A percentile compares a stretch with the other conserved stretches of the same genome.
phyloP scores from a whole-genome alignment of 2,113 vertebrate species.

The Stigmatopora nigra region DNA sequence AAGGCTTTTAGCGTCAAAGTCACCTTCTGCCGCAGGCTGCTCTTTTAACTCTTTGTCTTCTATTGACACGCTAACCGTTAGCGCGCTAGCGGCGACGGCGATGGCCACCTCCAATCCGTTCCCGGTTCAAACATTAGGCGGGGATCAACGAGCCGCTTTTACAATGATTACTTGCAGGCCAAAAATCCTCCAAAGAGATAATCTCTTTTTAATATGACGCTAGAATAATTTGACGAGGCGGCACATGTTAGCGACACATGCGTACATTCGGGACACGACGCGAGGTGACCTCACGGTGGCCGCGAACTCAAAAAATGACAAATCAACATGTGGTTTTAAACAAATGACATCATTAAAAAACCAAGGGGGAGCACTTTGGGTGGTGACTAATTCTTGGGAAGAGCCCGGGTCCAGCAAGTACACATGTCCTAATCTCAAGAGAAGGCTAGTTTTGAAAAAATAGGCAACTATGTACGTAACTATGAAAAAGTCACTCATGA shows the following conservation, averaged over 20 bases:
- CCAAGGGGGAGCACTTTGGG: neutral
- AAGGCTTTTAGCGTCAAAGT: constrained; percentile 22
- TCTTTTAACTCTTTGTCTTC: no score
- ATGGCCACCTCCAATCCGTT: neutral
- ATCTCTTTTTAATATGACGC: constrained; percentile 56
- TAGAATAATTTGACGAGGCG: constrained; percentile 15
- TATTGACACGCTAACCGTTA: no score
- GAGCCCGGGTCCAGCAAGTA: neutral
- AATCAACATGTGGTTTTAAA: neutral
- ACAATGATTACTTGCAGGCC: constrained; percentile 51
- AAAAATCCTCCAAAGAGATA: constrained; percentile 52
- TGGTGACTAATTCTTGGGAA: neutral
- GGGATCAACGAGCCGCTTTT: constrained; percentile 37
- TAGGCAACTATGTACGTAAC: no score
- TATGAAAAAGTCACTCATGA: neutral
- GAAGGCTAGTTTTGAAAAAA: no score
- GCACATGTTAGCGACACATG: constrained; percentile 16
- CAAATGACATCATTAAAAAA: neutral
- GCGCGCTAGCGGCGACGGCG: no score
- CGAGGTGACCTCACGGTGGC: constrained; percentile 45
- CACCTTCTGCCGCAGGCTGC: constrained; percentile 3
- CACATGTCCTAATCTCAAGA: no score
- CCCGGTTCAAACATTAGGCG: constrained; percentile 1
- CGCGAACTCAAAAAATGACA: neutral
- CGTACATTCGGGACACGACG: constrained; percentile 31